Evolutionary conservation across 1,140 invertebrate species (phyloP).

Genomic region (Macrosteles quadrilineatus): DNA sequence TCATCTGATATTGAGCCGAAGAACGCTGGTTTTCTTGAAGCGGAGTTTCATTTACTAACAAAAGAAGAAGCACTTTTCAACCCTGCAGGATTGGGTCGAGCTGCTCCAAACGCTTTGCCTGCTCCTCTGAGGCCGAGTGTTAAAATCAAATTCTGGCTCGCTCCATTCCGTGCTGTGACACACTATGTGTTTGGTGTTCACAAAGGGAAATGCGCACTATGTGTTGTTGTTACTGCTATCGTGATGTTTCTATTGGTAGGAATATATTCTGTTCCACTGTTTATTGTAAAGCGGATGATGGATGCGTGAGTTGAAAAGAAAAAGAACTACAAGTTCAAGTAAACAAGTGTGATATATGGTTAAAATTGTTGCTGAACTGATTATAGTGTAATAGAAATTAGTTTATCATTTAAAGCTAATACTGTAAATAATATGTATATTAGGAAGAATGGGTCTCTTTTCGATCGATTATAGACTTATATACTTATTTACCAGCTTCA

Average conservation of each 20-base stretch:
- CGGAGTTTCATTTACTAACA: slow-evolving; percentile 61
- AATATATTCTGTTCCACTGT: slow-evolving; percentile 57
- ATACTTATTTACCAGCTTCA: too few species aligned
- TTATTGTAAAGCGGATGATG: slow-evolving; percentile 53
- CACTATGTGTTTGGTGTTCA: slow-evolving; percentile 50
- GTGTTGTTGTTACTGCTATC: slow-evolving; percentile 48
- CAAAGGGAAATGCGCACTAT: slow-evolving; percentile 54
- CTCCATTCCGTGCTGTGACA: slow-evolving; percentile 54
- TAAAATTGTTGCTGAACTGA: too few species aligned
- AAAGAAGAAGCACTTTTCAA: slow-evolving; percentile 57
- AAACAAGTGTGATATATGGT: too few species aligned
- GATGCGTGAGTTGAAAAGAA: background rate
- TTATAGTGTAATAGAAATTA: too few species aligned
- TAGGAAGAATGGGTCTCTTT: too few species aligned
- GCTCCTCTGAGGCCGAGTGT: slow-evolving; percentile 56
- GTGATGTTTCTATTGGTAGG: slow-evolving; percentile 48
- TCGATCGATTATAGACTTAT: too few species aligned
- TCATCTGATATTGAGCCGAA: slow-evolving; percentile 17
- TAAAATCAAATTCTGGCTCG: slow-evolving; percentile 31
- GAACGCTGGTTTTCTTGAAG: slow-evolving; percentile 53
- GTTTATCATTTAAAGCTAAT: too few species aligned
- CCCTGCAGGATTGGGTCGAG: slow-evolving; percentile 62
- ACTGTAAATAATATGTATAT: too few species aligned
- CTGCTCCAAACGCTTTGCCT: slow-evolving; percentile 59
- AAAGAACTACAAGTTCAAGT: too few species aligned